phyloP scores from a whole-genome alignment of 2,888 invertebrate genomes.

The Criorhina ranunculi region DNA sequence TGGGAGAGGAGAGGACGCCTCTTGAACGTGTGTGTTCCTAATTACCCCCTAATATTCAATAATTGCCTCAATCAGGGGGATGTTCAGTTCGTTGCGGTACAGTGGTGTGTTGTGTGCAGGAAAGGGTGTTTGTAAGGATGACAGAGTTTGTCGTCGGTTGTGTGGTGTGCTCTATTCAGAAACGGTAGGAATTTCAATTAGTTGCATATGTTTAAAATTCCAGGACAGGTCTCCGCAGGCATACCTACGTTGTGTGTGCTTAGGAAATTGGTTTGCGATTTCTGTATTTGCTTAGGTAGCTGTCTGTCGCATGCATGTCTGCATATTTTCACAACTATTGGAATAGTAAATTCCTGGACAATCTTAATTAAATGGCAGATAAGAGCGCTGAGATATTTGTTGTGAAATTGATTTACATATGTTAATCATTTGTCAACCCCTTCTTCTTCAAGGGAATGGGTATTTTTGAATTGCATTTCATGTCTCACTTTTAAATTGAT shows the following conservation, averaged over 20 bases:
- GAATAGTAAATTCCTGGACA: constrained; percentile 40
- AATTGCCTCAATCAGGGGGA: constrained; percentile 70
- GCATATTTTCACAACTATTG: constrained; percentile 65
- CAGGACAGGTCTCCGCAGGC: constrained; percentile 50
- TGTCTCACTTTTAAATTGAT: no score
- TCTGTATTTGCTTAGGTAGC: constrained; percentile 64
- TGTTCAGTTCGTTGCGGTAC: constrained; percentile 12
- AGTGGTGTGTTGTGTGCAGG: not conserved
- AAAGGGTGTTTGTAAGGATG: constrained; percentile 44
- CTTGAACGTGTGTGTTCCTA: constrained; percentile 66
- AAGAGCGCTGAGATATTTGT: constrained; percentile 24
- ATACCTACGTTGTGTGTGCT: constrained; percentile 33
- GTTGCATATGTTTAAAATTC: constrained; percentile 75
- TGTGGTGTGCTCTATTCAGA: constrained; percentile 24
- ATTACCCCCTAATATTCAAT: constrained; percentile 75
- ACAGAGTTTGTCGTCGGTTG: constrained; percentile 58
- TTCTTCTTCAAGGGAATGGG: not conserved
- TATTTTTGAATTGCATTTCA: not conserved
- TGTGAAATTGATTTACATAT: constrained; percentile 11
- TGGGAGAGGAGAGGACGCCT: constrained; percentile 3
- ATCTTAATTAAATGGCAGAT: constrained; percentile 51
- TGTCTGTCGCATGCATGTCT: constrained; percentile 53
- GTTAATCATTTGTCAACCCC: not conserved
- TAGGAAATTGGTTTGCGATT: constrained; percentile 70
- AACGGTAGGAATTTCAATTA: constrained; percentile 73